Base-by-base conservation (phyloP, 2,888 invertebrate genomes). In the Neoascia interrupta region DNA sequence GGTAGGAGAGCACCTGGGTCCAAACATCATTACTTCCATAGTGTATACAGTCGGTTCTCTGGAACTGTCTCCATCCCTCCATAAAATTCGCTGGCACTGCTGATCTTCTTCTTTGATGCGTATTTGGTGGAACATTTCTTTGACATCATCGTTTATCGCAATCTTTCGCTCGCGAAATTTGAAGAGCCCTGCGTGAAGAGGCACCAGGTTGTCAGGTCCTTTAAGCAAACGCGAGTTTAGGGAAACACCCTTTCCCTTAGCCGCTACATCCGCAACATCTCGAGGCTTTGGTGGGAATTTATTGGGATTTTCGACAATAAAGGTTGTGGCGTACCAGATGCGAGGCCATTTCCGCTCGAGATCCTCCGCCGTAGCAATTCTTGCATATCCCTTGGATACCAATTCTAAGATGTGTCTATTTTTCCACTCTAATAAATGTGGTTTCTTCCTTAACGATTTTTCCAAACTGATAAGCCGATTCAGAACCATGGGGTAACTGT, bases 261-360 rank as follows among this genome's bases (percentile, higher is more conserved):
- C 74, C 3, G 81, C 81, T 11, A 68, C 79, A 54, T 74, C 79
- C 34, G 43, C 51, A 4, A 79, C 70, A 15, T 68, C 8, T 15
- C 61, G 19, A 1, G 76, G 13, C 28, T 76, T 69, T 11, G 34
- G 56, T 26, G 72, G 54, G n/a, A 43, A 1, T 1, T 60, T 74
- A 5, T 64, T 66, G 13, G 56, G 61, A 8, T 69, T 81, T 6
- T 28, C 21, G 0, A 72, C 63, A 0, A 41, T 53, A 15, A 68
- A 84, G 31, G 83, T 82, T 1, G 84, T 83, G 2, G 83, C 31
- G 56, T 83, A 84, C 84, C 83, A 84, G 1, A 68, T 75, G 26
- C 56, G 75, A 6, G 53, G 37, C 31, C 60, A 39, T 1, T 26
- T 23, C 18, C 15, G 39, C 39, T 49, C 11, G n/a, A 47, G 13